Evolutionary conservation across 2,888 invertebrate species (phyloP).

Genomic region (Melangyna quadrimaculata): DNA sequence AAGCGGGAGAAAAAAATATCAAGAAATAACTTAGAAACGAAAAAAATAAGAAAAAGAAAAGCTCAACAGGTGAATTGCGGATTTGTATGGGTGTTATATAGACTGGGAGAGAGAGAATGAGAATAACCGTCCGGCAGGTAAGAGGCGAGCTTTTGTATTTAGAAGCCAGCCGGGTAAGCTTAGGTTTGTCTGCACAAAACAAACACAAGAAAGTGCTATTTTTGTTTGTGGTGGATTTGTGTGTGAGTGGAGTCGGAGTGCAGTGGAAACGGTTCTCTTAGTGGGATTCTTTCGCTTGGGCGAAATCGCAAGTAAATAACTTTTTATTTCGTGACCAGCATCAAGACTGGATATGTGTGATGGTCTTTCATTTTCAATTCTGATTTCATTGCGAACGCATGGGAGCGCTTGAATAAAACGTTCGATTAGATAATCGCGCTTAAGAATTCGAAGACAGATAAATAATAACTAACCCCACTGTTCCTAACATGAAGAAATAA

Average conservation of each 20-base stretch:
- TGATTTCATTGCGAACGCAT: conserved; percentile 43
- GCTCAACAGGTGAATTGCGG: conserved; percentile 61
- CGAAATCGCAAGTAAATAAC: conserved; percentile 72
- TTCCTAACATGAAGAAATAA: too few relatives aligned
- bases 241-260: not conserved
- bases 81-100: conserved; percentile 19
- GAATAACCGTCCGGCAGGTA: not conserved
- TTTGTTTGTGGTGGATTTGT: not conserved
- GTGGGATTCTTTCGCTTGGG: conserved; percentile 57
- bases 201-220: conserved; percentile 50
- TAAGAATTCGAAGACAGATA: not conserved
- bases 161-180: not conserved
- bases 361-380: conserved; percentile 70
- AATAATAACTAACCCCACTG: too few relatives aligned
- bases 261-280: conserved; percentile 65
- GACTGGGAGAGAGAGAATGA: not conserved
- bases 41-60: conserved; percentile 39
- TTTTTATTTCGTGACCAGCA: conserved; percentile 69
- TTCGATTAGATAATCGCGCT: not conserved
- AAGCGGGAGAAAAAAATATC: conserved; percentile 1
- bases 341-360: conserved; percentile 55
- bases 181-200: not conserved
- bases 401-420: not conserved
- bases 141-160: conserved; percentile 44
- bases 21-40: not conserved